These are phyloP conservation scores for Coptodon bakossiorum DNA, from an alignment of 2,113 vertebrate species.

Conservation along the genomic window DNA sequence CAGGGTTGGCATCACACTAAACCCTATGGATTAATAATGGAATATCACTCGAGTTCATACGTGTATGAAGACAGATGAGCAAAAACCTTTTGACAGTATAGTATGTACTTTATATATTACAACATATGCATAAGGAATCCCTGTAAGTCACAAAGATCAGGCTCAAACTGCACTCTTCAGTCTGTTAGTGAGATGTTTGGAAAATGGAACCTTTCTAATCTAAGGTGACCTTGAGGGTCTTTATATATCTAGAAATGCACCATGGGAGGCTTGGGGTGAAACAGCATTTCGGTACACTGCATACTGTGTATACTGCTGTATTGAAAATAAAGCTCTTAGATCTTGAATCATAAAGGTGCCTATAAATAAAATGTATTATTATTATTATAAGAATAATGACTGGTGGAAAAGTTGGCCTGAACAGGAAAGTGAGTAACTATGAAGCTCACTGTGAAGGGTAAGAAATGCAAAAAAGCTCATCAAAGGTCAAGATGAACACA, in stretches of 20 bases:
- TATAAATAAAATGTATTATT: not conserved
- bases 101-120: not conserved
- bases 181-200: not conserved
- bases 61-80: not conserved
- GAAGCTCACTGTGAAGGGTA: not conserved
- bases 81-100: not conserved
- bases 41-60: not conserved
- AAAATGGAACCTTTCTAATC: not conserved
- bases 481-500: not conserved
- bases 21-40: not conserved
- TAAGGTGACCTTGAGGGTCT: not conserved
- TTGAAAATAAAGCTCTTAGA: not conserved
- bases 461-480: not conserved
- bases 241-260: not conserved
- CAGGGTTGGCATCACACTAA: not conserved
- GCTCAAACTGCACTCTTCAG: not conserved
- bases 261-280: not conserved
- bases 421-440: not conserved
- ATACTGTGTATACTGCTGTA: not conserved
- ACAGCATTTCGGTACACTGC: not conserved
- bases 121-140: not conserved
- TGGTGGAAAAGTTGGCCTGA: not conserved
- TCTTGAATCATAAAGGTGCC: not conserved
- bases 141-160: not conserved
- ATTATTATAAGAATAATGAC: not conserved